Evolutionary conservation across 2,797 vertebrate genomes (phyloP).

Genomic region (Delichon dasypus): DNA sequence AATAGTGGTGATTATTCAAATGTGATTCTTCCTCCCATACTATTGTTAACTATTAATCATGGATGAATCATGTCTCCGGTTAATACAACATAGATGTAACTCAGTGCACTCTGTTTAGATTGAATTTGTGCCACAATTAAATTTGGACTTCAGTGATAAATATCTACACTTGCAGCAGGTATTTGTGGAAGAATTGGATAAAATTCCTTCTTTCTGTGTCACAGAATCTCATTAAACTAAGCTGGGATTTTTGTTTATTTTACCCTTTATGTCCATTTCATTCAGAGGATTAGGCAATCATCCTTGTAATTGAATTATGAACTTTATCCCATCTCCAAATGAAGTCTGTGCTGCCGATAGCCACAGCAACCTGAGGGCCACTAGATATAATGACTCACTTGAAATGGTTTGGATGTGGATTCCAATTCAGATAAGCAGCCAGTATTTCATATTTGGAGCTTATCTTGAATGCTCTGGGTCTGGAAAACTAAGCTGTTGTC

Average conservation of each 20-base stretch:
- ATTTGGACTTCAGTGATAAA: not conserved
- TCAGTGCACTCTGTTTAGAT: not conserved
- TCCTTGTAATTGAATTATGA: conserved; percentile 52
- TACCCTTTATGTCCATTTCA: not conserved
- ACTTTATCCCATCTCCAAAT: not conserved
- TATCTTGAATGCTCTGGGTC: not conserved
- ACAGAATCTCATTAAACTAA: not conserved
- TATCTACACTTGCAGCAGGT: not conserved
- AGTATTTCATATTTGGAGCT: conserved; percentile 19
- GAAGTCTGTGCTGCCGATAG: not conserved
- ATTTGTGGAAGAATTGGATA: not conserved
- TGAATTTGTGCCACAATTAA: conserved; percentile 12
- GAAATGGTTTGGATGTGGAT: conserved; percentile 22
- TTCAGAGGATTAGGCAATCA: conserved; percentile 12
- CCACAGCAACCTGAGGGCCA: not conserved
- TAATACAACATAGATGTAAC: not conserved
- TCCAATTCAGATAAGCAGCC: conserved; percentile 45
- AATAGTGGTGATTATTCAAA: not conserved
- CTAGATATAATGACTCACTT: not conserved
- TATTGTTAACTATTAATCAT: not conserved
- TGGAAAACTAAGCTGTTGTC: conserved; percentile 1
- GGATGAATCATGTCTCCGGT: not conserved
- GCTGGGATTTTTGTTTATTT: conserved; percentile 20
- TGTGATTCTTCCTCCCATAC: not conserved
- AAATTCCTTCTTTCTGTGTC: not conserved